Evolutionary conservation across 23 tunicate species (phyloP), one percentile per base, ranked within the genome.

Genomic region (Phallusia fumigata): DNA sequence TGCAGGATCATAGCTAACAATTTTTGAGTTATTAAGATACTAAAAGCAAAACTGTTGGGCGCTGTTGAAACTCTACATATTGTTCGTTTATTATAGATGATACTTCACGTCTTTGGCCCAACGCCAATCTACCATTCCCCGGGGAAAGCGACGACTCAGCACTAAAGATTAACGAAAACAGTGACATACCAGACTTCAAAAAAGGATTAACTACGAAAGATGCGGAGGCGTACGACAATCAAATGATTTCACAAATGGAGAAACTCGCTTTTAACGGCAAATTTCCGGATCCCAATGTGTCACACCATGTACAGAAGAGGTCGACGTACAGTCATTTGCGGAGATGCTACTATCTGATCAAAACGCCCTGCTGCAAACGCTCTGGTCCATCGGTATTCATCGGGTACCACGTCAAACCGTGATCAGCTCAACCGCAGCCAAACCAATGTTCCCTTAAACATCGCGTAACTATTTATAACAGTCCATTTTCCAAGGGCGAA

Each of bases 191-290:
- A 10, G 47, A 40, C 10, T 40, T 40, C 47, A 40, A 40, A 40
- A 40, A 40, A 40, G 47, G 47, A 40, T 40, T 40, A 40, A 3
- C 47, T 40, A 40, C 10, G 10, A 40, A 40, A 40, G 47, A 40
- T 40, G 47, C 47, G 47, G 47, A 40, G 47, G 47, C 47, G 47
- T 3, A 40, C 47, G 47, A 40, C 1, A 58, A 58, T 58, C 15
- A 58, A 22, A 22, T 58, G 69, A 58, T 58, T 58, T 58, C 69
- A 58, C 69, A 58, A 24, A 58, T 58, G 69, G 69, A 58, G 69
- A 58, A 58, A 58, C 28, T 58, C 69, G 69, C 28, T 58, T 22
- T 24, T 22, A 24, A 58, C 26, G 69, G 16, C 26, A 58, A 58
- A 58, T 58, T 58, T 24, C 28, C 69, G 69, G 28, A 58, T 21